Evolutionary conservation across 2,797 vertebrate genomes (phyloP), one percentile per base, ranked within the genome.

Genomic region (Coccyzus lansbergi): DNA sequence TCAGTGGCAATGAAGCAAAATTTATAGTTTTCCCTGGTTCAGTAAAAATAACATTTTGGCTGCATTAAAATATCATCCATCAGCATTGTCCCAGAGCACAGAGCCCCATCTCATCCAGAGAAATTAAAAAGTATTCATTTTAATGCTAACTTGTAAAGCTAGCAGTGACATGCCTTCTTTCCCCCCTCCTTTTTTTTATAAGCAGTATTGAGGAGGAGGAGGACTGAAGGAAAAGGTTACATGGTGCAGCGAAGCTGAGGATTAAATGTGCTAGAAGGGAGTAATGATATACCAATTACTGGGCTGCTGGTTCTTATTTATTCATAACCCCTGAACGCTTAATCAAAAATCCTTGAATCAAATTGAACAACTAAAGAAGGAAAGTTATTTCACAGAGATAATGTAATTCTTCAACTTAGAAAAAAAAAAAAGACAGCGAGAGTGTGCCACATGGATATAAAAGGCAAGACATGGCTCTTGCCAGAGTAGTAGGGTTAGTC

Each of bases 21-120:
- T 99, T 99, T 99, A 99, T 99, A 98, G 99, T 99, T 99, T 99
- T 99, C 98, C 98, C 98, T 98, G 98, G 98, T 98, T 99, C 99
- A 98, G 99, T 99, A 99, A 99, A 99, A 99, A 99, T 99, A 99
- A 99, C 99, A 99, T 99, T 98, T 99, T 98, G 96, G 99, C 98
- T 98, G 98, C 99, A 99, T 99, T 99, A 99, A 99, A 99, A 99
- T 98, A 98, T 99, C 99, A 99, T 99, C 99, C 99, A 99, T 99
- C 99, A 99, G 98, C 98, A 98, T 98, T 98, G 99, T 99, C 98
- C 98, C 95, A 97, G 98, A 98, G 98, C 98, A 97, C 97, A 94
- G 95, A 95, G 98, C 98, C 93, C 98, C 98, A 97, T 98, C 98
- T 98, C 98, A 98, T 98, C 97, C 98, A 92, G 95, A 98, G 97